Percentiles rank a stretch among this genome's conserved stretches.
These are phyloP conservation scores for Alauda arvensis DNA, from an alignment of 2,797 vertebrate species.

Conservation along the genomic window DNA sequence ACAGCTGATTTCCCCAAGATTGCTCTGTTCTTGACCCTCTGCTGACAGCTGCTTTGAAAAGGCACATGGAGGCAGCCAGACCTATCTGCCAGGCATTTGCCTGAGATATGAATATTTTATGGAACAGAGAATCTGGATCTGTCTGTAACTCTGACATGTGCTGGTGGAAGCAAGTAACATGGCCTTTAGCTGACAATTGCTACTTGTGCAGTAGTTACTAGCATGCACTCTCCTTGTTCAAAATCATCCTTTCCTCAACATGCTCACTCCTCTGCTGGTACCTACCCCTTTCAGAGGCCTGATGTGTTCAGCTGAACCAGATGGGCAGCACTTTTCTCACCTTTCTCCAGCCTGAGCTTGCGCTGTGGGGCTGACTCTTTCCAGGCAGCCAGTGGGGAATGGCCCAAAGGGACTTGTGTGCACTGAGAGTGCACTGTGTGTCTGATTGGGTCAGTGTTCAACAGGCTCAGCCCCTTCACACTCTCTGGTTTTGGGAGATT, in stretches of 20 bases:
- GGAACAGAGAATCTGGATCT: neutral
- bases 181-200: neutral
- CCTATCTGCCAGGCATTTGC: neutral
- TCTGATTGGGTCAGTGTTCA: neutral
- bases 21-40: neutral
- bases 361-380: fast-evolving
- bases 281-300: neutral
- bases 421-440: fast-evolving
- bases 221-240: neutral
- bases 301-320: neutral
- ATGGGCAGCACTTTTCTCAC: neutral
- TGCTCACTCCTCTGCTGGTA: neutral
- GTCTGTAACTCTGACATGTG: neutral
- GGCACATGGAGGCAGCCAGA: neutral
- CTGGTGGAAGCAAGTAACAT: neutral
- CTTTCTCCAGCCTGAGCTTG: neutral
- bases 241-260: neutral
- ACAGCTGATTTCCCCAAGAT: neutral
- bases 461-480: neutral
- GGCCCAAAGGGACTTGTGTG: neutral
- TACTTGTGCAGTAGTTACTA: neutral
- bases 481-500: neutral
- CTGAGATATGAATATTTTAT: neutral
- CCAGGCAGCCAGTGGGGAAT: neutral
- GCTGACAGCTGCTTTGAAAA: neutral